A percentile compares a stretch with the other conserved stretches of the same genome.
phyloP scores from a whole-genome alignment of 2,113 vertebrate genomes.

The Pollimyrus isidori region DNA sequence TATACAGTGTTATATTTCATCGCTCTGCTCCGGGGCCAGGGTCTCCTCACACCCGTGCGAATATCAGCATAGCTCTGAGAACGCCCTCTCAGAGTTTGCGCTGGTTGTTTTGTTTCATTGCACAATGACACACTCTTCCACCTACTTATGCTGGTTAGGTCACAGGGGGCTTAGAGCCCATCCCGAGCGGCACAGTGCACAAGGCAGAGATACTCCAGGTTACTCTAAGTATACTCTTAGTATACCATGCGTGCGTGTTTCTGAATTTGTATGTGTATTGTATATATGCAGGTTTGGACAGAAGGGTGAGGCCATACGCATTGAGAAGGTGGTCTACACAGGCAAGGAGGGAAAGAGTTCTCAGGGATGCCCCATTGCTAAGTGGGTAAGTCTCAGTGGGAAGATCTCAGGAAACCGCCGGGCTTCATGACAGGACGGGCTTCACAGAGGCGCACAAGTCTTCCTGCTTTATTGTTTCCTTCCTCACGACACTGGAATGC shows the following conservation, averaged over 20 bases:
- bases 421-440: not conserved
- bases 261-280: constrained; percentile 1
- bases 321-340: constrained; percentile 92
- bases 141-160: not conserved
- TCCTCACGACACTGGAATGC: not conserved
- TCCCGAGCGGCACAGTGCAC: not conserved
- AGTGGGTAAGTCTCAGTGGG: constrained; percentile 78
- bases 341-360: constrained; percentile 96
- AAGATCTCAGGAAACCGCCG: not conserved
- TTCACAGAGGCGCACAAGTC: not conserved
- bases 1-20: not conserved
- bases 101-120: not conserved
- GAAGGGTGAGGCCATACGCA: constrained; percentile 87
- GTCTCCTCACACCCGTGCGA: constrained; percentile 38
- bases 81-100: constrained; percentile 9
- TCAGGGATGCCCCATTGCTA: constrained; percentile 92
- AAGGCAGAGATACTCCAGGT: not conserved
- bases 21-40: not conserved
- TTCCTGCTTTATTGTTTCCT: not conserved
- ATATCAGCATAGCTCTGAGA: constrained; percentile 41
- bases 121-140: not conserved
- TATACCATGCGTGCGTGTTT: not conserved
- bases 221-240: not conserved
- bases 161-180: not conserved
- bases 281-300: constrained; percentile 74